Evolutionary conservation across 2,113 vertebrate species (phyloP).

Genomic region (Pterophyllum scalare): DNA sequence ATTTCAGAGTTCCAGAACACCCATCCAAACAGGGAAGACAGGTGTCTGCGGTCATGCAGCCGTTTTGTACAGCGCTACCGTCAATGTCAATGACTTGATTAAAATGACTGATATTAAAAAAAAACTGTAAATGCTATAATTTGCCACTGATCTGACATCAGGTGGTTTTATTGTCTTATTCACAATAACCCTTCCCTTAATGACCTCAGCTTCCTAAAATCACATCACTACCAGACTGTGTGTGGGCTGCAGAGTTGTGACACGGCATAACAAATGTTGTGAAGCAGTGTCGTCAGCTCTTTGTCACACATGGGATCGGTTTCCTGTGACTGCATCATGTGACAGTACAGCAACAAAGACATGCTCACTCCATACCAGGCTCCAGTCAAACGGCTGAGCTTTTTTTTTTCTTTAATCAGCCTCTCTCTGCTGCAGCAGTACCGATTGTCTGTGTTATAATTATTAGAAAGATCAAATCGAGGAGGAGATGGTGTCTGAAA

Average conservation of each 20-base stretch:
- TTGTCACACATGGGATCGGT: conserved; percentile 20
- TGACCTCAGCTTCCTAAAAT: conserved; percentile 36
- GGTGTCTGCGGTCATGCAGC: too few species aligned
- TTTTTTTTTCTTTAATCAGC: not conserved
- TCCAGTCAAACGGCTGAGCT: not conserved
- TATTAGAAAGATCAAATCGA: not conserved
- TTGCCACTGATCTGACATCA: not conserved
- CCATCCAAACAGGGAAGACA: too few species aligned
- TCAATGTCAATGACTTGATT: not conserved
- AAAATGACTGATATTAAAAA: not conserved
- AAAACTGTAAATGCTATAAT: not conserved
- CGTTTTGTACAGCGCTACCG: too few species aligned
- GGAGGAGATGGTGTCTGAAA: not conserved
- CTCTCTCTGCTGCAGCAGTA: not conserved
- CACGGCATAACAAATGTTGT: not conserved
- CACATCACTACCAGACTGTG: not conserved
- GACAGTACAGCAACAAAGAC: not conserved
- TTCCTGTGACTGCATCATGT: conserved; percentile 33
- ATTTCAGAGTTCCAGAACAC: too few species aligned
- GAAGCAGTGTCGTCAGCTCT: conserved; percentile 11
- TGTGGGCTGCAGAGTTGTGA: conserved; percentile 22
- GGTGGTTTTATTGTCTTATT: not conserved
- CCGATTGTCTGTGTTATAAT: not conserved
- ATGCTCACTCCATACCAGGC: not conserved
- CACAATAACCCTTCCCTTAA: not conserved